Evolutionary conservation across 1,140 invertebrate species (phyloP).

Genomic region (Sarcophaga bullata): DNA sequence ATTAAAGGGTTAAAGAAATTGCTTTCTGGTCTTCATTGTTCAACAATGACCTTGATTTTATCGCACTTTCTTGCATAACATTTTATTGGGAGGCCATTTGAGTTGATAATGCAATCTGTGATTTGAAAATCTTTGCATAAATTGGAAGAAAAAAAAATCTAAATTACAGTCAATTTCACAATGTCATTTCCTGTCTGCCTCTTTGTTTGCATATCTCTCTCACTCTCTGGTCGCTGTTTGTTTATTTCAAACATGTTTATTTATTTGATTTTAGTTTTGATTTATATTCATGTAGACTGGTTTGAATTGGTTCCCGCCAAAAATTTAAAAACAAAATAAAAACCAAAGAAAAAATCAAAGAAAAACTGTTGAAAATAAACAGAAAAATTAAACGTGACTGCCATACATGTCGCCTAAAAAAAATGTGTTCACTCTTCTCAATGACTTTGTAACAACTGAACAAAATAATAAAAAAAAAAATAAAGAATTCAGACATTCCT

Average conservation of each 20-base stretch:
- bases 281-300: neutral
- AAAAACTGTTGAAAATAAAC: too few relatives aligned
- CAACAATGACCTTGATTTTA: neutral
- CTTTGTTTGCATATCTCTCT: neutral
- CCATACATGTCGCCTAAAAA: neutral
- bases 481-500: neutral
- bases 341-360: neutral
- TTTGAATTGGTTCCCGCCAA: neutral
- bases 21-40: neutral
- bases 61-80: neutral
- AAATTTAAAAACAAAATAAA: neutral
- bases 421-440: neutral
- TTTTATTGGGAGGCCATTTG: neutral
- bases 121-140: slow-evolving; percentile 6
- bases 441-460: neutral
- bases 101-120: slow-evolving; percentile 5
- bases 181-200: neutral
- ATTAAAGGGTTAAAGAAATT: slow-evolving; percentile 20
- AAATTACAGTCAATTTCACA: neutral
- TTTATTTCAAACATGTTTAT: neutral
- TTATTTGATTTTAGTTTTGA: neutral
- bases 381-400: slow-evolving; percentile 1
- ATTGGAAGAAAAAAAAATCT: neutral
- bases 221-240: neutral
- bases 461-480: neutral